A percentile compares a stretch with the other conserved stretches of the same genome.
Conservation (phyloP, 2,888 invertebrate genomes). For the Gasteruption jaculator region DNA sequence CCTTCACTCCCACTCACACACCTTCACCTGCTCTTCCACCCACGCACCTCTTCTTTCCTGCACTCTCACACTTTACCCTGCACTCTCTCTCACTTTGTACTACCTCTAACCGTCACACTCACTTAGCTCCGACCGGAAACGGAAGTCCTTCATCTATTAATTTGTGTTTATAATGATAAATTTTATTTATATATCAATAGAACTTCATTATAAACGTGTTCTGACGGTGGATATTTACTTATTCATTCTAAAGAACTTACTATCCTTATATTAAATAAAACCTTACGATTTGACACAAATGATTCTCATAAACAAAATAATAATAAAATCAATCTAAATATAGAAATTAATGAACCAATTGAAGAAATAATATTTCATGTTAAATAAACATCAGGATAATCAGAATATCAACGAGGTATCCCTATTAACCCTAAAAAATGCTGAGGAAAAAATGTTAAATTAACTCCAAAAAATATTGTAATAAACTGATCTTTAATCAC, state of each 20-base stretch:
- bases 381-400: constrained; percentile 65
- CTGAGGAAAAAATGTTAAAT: constrained; percentile 75
- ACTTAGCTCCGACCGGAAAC: too few relatives aligned
- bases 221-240: constrained; percentile 57
- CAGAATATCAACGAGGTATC: constrained; percentile 73
- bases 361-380: constrained; percentile 67
- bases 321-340: constrained; percentile 58
- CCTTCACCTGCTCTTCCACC: too few relatives aligned
- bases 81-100: too few relatives aligned
- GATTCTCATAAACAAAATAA: constrained; percentile 63
- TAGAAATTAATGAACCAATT: constrained; percentile 63
- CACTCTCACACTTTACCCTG: too few relatives aligned
- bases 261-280: constrained; percentile 54
- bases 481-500: constrained; percentile 67
- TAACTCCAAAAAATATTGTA: constrained; percentile 71
- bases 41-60: too few relatives aligned
- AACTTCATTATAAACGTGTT: constrained; percentile 60
- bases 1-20: too few relatives aligned
- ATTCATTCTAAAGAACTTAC: constrained; percentile 62
- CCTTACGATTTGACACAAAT: constrained; percentile 54
- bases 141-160: too few relatives aligned
- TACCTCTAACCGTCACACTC: too few relatives aligned
- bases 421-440: constrained; percentile 69
- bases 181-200: constrained; percentile 57
- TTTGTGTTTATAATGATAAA: too few relatives aligned